Evolutionary conservation across 2,888 invertebrate genomes (phyloP).

Genomic region (Drymonia ruficornis): DNA sequence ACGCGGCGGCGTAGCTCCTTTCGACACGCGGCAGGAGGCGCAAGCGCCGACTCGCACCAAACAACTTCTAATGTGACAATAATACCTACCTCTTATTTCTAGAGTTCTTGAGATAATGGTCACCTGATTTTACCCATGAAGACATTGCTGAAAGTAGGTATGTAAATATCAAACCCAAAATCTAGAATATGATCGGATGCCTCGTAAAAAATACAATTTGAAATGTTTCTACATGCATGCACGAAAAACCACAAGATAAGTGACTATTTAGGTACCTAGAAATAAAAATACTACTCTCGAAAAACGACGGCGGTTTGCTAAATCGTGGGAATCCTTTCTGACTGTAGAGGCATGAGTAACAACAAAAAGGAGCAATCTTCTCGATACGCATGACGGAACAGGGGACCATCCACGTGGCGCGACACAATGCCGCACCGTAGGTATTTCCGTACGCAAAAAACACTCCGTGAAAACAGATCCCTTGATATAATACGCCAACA

Average conservation of each 20-base stretch:
- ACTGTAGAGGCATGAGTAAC: slow-evolving; percentile 50
- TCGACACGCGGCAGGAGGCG: slow-evolving; percentile 25
- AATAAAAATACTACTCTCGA: slow-evolving; percentile 7
- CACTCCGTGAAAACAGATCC: slow-evolving; percentile 48
- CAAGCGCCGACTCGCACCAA: slow-evolving; percentile 18
- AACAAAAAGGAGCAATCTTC: slow-evolving; percentile 54
- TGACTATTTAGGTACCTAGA: neutral
- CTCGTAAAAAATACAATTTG: neutral
- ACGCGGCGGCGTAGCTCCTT: slow-evolving; percentile 35
- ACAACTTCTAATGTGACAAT: neutral
- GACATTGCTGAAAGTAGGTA: too few relatives aligned
- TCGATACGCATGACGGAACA: slow-evolving; percentile 46
- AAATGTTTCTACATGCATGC: neutral
- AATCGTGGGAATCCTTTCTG: slow-evolving; percentile 46
- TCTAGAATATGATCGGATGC: too few relatives aligned
- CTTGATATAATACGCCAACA: slow-evolving; percentile 47
- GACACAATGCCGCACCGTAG: slow-evolving; percentile 33
- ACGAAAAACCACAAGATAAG: neutral
- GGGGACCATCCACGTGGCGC: slow-evolving; percentile 29
- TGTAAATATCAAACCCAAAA: too few relatives aligned
- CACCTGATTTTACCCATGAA: too few relatives aligned
- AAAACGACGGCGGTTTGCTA: slow-evolving; percentile 13
- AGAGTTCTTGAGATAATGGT: too few relatives aligned
- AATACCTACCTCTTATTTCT: neutral
- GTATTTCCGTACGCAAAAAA: slow-evolving; percentile 39